Conservation (phyloP, 2,797 vertebrate genomes). For the Luscinia megarhynchos region DNA sequence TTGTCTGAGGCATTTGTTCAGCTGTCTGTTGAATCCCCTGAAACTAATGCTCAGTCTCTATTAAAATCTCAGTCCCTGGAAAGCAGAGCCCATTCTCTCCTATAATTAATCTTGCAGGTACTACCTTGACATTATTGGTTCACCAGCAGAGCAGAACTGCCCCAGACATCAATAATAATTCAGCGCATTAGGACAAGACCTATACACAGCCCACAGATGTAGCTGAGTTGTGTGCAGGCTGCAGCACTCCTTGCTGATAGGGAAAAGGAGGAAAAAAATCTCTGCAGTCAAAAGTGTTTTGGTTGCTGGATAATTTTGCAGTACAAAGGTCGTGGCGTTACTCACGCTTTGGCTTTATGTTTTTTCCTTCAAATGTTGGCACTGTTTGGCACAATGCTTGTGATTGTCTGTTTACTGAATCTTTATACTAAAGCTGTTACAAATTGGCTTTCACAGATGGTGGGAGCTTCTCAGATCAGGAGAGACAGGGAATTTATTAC, state of each 20-base stretch:
- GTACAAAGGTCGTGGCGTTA: slow-evolving; percentile 63
- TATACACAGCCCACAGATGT: slow-evolving; percentile 63
- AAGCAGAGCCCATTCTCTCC: slow-evolving; percentile 78
- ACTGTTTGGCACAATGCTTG: slow-evolving; percentile 73
- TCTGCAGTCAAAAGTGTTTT: slow-evolving; percentile 67
- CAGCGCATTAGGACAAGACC: slow-evolving; percentile 77
- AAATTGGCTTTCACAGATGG: slow-evolving; percentile 86
- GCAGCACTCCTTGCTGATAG: slow-evolving; percentile 34
- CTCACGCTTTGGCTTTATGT: slow-evolving; percentile 72
- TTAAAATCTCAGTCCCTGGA: slow-evolving; percentile 79
- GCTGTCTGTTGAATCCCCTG: slow-evolving; percentile 80
- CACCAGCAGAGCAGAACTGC: slow-evolving; percentile 85
- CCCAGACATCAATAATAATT: slow-evolving; percentile 85
- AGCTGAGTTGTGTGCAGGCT: slow-evolving; percentile 43
- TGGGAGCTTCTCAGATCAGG: slow-evolving; percentile 79
- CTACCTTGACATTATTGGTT: slow-evolving; percentile 85
- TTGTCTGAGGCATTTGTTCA: slow-evolving; percentile 76
- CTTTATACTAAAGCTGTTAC: slow-evolving; percentile 82
- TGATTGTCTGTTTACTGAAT: slow-evolving; percentile 82
- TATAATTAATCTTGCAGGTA: slow-evolving; percentile 87
- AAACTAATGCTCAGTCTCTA: slow-evolving; percentile 83
- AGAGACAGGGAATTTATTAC: slow-evolving; percentile 83
- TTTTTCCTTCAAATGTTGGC: slow-evolving; percentile 66
- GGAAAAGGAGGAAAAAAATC: neutral
- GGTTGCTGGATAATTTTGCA: slow-evolving; percentile 71